These are phyloP conservation scores for Drosophila saltans DNA, from an alignment of 1,140 invertebrate species.

Conservation along the genomic window DNA sequence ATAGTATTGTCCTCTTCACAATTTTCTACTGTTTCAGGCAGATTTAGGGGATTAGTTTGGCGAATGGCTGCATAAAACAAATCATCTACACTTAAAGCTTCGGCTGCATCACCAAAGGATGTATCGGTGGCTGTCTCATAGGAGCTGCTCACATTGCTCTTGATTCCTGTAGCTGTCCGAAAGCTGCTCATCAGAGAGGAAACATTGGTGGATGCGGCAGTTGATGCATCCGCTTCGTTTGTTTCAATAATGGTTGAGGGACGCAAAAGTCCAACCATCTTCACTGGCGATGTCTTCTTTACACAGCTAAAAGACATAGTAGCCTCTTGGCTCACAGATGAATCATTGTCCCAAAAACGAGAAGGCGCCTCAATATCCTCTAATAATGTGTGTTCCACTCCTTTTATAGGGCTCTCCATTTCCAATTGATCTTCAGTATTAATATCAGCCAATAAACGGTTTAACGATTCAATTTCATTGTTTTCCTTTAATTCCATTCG, in stretches of 20 bases:
- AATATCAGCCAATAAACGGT: slow-evolving; percentile 56
- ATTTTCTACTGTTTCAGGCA: slow-evolving; percentile 25
- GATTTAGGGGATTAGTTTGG: slow-evolving; percentile 46
- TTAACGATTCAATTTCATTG: slow-evolving; percentile 55
- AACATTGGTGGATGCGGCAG: slow-evolving; percentile 29
- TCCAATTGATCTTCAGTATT: slow-evolving; percentile 42
- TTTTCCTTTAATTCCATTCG: slow-evolving; percentile 9
- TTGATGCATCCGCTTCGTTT: slow-evolving; percentile 42
- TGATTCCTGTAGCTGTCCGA: slow-evolving; percentile 49
- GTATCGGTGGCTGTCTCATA: slow-evolving; percentile 72
- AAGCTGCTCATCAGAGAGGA: slow-evolving; percentile 66
- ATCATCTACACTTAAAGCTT: slow-evolving; percentile 60
- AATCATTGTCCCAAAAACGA: slow-evolving; percentile 70
- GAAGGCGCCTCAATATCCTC: slow-evolving; percentile 78
- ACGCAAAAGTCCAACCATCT: slow-evolving; percentile 76
- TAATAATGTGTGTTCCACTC: slow-evolving; percentile 71
- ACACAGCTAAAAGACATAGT: not conserved
- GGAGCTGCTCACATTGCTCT: slow-evolving; percentile 60
- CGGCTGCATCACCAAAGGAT: slow-evolving; percentile 40
- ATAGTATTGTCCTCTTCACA: slow-evolving; percentile 45
- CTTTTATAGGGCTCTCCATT: slow-evolving; percentile 61
- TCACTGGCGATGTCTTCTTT: slow-evolving; percentile 65
- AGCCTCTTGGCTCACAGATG: slow-evolving; percentile 9
- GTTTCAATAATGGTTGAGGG: slow-evolving; percentile 79
- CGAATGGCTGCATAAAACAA: slow-evolving; percentile 67